Evolutionary conservation across 2,113 vertebrate genomes (phyloP), one percentile per base, ranked within the genome.

Genomic region (Scatophagus argus): DNA sequence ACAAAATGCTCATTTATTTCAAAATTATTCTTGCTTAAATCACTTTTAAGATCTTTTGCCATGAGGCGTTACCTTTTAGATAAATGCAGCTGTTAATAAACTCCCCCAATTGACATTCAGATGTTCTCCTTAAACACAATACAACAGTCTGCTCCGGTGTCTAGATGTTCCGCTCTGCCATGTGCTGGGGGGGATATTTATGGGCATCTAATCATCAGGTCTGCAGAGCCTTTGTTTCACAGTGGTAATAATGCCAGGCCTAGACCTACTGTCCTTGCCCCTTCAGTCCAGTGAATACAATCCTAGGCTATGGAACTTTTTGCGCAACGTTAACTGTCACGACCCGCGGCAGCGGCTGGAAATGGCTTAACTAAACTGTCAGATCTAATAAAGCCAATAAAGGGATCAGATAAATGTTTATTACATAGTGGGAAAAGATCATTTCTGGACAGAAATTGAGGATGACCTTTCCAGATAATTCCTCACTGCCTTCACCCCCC

Each of bases 301-400:
- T 95, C 94, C 93, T 91, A 92, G 89, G 91, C 94, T 93, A 94
- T 96, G 96, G 95, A 96, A 96, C 95, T 97, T 96, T 97, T 95
- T 77, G 87, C 94, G 94, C 96, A 94, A 96, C 96, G 96, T 97
- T 98, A 97, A 97, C 97, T 95, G 94, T 96, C 95, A 94, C 95
- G 97, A 97, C 96, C 97, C 89, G 60, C 87, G 95, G 95, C 95
- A 94, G 96, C 94, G 95, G 95, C 95, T 95, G 96, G 94, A 96
- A 97, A 97, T 94, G 96, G 96, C 97, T 98, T 99, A 99, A 98
- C 97, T 96, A 96, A 97, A 97, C 96, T 99, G 98, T 99, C 98
- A 98, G 95, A 95, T 98, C 95, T 96, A 98, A 99, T 99, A 96
- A 96, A 97, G 95, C 96, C 96, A 97, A 97, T 98, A 97, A 98